Evolutionary conservation across 2,113 vertebrate species (phyloP).

Genomic region (Callaeas wilsoni): DNA sequence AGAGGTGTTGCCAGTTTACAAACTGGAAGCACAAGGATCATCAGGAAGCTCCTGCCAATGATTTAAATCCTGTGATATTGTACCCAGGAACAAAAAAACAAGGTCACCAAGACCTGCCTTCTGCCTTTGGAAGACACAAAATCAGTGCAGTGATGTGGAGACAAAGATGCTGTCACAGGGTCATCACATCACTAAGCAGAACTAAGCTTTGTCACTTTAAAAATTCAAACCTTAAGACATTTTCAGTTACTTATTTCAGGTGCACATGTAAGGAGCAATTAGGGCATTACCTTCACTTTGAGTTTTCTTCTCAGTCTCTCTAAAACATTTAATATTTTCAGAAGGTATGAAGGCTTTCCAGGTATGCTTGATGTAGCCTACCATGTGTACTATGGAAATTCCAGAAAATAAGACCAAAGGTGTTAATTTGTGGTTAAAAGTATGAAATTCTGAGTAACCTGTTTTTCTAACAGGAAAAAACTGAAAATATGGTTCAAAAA

Average conservation of each 20-base stretch:
- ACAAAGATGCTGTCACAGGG: not conserved
- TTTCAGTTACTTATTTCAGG: not conserved
- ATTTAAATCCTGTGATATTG: not conserved
- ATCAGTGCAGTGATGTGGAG: not conserved
- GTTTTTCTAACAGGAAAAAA: constrained; percentile 24
- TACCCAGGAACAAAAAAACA: not conserved
- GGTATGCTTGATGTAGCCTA: not conserved
- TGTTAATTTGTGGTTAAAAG: not conserved
- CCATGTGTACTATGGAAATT: not conserved
- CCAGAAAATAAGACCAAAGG: not conserved
- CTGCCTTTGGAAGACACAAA: not conserved
- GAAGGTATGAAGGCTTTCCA: not conserved
- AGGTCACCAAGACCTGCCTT: not conserved
- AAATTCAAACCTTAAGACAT: not conserved
- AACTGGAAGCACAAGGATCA: not conserved
- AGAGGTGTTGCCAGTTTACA: not conserved
- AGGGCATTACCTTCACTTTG: not conserved
- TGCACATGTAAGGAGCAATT: not conserved
- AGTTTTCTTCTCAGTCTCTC: not conserved
- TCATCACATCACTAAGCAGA: not conserved
- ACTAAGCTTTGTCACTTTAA: not conserved
- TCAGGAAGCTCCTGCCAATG: not conserved
- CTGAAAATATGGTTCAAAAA: not conserved
- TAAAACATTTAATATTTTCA: not conserved
- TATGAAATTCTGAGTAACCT: not conserved